Evolutionary conservation across 2,113 vertebrate species (phyloP), one percentile per base, ranked within the genome.

Genomic region (Protomyctophum bolini): DNA sequence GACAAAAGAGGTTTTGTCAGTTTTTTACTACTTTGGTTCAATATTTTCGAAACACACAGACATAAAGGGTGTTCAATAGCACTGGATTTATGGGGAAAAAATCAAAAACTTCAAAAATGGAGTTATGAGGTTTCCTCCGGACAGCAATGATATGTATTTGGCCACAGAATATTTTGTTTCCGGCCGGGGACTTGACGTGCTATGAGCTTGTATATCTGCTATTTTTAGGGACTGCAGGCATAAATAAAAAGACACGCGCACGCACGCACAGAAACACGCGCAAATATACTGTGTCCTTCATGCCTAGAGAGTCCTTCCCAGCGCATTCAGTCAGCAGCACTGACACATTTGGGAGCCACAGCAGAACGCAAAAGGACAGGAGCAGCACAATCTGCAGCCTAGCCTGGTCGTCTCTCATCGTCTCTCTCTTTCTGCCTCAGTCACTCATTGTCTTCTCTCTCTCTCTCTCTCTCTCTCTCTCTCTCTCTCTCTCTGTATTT

Each of bases 311-410:
- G 72, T 86, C 82, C 83, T 85, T 83, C 75, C 63, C 21, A 72
- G 59, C 64, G 66, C 70, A 41, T 70, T 77, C 82, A 72, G 72
- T 79, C 78, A 84, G 78, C 79, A 85, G 75, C 76, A 75, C 63
- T 59, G 69, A 67, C 73, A 80, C 61, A 82, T 81, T 72, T 6
- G 9, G 66, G 67, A 74, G 78, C 77, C 78, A 77, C 80, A 84
- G 83, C 77, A 73, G 67, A 84, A 85, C 73, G 70, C 50, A 66
- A 80, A 76, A 78, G 59, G 58, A 80, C 58, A 75, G 66, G 73
- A 77, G 77, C 70, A 66, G 71, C 48, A 77, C 77, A 79, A 80
- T 78, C 74, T 28, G 41, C 56, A 41, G n/a, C 55, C 63, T 68
- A 58, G 11, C 56, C 64, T 56, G 45, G 45, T 12, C 21, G 21